Percentiles rank a stretch among this genome's conserved stretches.
These are phyloP conservation scores for Reticulitermes lucifugus DNA, from an alignment of 2,888 invertebrate species.

Conservation along the genomic window DNA sequence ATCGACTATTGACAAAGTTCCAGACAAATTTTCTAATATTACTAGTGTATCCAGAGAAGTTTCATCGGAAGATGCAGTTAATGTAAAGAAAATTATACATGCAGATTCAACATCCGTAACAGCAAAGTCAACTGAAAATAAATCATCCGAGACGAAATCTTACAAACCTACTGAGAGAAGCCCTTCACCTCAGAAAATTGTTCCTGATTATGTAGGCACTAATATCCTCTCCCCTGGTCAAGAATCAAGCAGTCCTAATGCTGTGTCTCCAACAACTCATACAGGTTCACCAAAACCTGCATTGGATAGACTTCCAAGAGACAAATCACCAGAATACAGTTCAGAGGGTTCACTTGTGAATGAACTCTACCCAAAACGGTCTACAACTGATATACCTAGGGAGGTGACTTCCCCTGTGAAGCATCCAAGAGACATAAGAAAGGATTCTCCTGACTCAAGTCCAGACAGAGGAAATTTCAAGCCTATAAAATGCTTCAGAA, in stretches of 20 bases:
- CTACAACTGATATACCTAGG: conserved; percentile 12
- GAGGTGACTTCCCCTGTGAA: background rate
- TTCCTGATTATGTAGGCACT: background rate
- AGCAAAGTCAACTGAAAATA: background rate
- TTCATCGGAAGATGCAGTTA: background rate
- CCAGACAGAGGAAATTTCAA: conserved; percentile 57
- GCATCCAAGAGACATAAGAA: background rate
- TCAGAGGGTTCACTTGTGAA: conserved; percentile 58
- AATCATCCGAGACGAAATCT: background rate
- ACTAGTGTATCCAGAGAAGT: too few relatives aligned
- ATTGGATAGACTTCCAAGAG: conserved; percentile 50
- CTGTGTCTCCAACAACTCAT: background rate
- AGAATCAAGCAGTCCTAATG: background rate
- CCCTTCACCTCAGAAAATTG: background rate
- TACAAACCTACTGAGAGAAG: background rate
- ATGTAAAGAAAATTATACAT: background rate
- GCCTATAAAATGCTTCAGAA: conserved; percentile 57
- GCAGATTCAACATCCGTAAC: background rate
- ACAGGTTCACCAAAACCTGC: conserved; percentile 34
- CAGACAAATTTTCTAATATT: background rate
- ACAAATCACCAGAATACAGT: conserved; percentile 58
- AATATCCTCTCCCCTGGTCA: background rate
- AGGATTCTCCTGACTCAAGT: conserved; percentile 54
- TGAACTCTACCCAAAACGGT: conserved; percentile 54
- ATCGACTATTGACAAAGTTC: background rate